phyloP scores from a whole-genome alignment of 2,888 invertebrate species.

The Laothoe populi region DNA sequence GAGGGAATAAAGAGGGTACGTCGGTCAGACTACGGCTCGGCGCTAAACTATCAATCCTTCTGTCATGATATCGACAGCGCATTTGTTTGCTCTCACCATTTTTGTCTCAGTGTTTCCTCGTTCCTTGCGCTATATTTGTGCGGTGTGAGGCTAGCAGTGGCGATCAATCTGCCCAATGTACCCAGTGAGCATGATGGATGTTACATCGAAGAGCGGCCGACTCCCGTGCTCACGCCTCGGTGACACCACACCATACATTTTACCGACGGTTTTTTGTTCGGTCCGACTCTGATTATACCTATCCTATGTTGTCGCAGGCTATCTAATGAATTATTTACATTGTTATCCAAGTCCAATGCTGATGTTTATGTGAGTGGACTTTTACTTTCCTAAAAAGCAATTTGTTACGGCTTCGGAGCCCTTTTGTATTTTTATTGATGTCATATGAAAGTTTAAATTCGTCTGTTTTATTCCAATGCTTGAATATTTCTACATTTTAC shows the following conservation, averaged over 20 bases:
- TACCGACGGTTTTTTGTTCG: constrained; percentile 40
- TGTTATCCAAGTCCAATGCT: constrained; percentile 50
- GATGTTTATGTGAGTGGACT: constrained; percentile 56
- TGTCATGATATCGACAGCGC: constrained; percentile 79
- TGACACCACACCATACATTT: constrained; percentile 65
- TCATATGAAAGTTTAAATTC: constrained; percentile 16
- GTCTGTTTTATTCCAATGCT: constrained; percentile 7
- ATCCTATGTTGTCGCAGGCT: constrained; percentile 55
- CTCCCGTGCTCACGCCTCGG: constrained; percentile 50
- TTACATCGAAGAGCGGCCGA: constrained; percentile 52
- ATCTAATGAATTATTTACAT: constrained; percentile 73
- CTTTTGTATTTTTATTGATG: constrained; percentile 5
- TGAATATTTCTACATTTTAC: constrained; percentile 8
- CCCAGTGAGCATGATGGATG: constrained; percentile 78
- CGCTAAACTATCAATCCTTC: constrained; percentile 77
- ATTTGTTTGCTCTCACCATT: constrained; percentile 82
- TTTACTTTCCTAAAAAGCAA: constrained; percentile 30
- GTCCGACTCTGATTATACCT: constrained; percentile 52
- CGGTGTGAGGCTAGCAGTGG: constrained; percentile 54
- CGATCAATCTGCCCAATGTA: constrained; percentile 75
- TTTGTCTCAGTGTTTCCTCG: constrained; percentile 74
- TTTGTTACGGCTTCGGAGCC: constrained; percentile 20
- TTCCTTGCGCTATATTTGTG: constrained; percentile 58
- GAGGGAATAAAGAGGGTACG: constrained; percentile 32
- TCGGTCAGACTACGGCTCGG: constrained; percentile 35